Percentiles rank a stretch among this genome's conserved stretches.
Conservation (phyloP, 30 jellyfish, hydroid and myxozoan species). For the Kudoa iwatai region DNA sequence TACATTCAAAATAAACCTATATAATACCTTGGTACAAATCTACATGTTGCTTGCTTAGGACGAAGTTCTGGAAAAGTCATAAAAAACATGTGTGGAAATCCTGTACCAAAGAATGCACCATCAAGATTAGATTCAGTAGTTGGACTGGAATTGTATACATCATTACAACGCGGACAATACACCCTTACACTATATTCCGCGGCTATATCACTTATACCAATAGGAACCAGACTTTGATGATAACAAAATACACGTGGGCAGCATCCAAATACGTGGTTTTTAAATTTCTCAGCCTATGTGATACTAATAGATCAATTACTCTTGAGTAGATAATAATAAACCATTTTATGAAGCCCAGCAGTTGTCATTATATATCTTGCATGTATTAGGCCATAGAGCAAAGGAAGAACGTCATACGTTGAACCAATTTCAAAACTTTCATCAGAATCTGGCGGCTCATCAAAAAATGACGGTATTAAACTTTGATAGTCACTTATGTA, state of each 20-base stretch:
- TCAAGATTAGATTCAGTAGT: slow-evolving; percentile 74
- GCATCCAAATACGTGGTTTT: slow-evolving; percentile 74
- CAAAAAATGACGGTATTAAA: too few relatives aligned
- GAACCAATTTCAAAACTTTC: too few relatives aligned
- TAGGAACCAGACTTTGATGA: slow-evolving; percentile 65
- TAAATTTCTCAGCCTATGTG: slow-evolving; percentile 39
- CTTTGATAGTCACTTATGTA: too few relatives aligned
- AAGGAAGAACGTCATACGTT: too few relatives aligned
- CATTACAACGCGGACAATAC: slow-evolving; percentile 85
- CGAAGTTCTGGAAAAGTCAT: slow-evolving; percentile 89
- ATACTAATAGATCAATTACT: not conserved
- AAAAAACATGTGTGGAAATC: slow-evolving; percentile 83
- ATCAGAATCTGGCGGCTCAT: too few relatives aligned
- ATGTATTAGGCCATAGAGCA: slow-evolving; percentile 69
- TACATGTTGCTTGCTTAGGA: slow-evolving; percentile 74
- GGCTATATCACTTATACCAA: slow-evolving; percentile 82
- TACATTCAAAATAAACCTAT: too few relatives aligned
- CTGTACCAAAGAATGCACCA: slow-evolving; percentile 92
- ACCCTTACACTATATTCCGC: slow-evolving; percentile 85
- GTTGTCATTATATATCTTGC: slow-evolving; percentile 65
- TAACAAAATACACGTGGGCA: slow-evolving; percentile 77
- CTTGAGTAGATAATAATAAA: slow-evolving; percentile 1
- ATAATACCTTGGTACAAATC: slow-evolving; percentile 92
- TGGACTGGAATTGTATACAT: slow-evolving; percentile 71
- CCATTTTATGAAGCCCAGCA: slow-evolving; percentile 67